phyloP scores from a whole-genome alignment of 2,888 invertebrate species.

The Itoplectis maculator region DNA sequence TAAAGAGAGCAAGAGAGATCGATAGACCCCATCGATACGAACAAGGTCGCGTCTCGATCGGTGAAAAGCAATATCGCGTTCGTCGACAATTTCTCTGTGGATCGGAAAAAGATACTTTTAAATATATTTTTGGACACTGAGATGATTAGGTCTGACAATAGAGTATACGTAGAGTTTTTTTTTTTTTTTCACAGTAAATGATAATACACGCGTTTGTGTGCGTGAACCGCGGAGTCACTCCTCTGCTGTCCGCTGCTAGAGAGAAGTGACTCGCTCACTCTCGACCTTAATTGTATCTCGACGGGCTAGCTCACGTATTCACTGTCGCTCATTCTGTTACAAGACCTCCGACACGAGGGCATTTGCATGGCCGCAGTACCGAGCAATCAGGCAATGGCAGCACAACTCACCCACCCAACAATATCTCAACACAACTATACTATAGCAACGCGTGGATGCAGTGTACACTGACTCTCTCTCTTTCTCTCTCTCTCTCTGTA shows the following conservation, averaged over 20 bases:
- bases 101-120: no score
- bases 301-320: slow-evolving; percentile 44
- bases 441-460: slow-evolving; percentile 2
- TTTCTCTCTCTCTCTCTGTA: no score
- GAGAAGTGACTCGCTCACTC: slow-evolving; percentile 58
- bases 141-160: background rate
- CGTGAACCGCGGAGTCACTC: slow-evolving; percentile 5
- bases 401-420: slow-evolving; percentile 12
- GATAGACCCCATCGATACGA: slow-evolving; percentile 31
- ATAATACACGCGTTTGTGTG: slow-evolving; percentile 6
- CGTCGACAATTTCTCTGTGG: slow-evolving; percentile 37
- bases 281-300: slow-evolving; percentile 72
- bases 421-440: slow-evolving; percentile 25
- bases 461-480: no score
- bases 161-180: background rate
- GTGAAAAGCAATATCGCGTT: slow-evolving; percentile 28
- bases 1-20: slow-evolving; percentile 25
- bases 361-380: slow-evolving; percentile 58
- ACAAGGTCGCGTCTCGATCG: slow-evolving; percentile 24
- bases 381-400: slow-evolving; percentile 32
- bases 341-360: slow-evolving; percentile 64
- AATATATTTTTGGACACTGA: background rate
- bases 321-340: slow-evolving; percentile 34
- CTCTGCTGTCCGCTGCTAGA: background rate
- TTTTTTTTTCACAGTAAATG: slow-evolving; percentile 26